Evolutionary conservation across 2,113 vertebrate species (phyloP), one percentile per base, ranked within the genome.

Genomic region (Accipiter virgatus): DNA sequence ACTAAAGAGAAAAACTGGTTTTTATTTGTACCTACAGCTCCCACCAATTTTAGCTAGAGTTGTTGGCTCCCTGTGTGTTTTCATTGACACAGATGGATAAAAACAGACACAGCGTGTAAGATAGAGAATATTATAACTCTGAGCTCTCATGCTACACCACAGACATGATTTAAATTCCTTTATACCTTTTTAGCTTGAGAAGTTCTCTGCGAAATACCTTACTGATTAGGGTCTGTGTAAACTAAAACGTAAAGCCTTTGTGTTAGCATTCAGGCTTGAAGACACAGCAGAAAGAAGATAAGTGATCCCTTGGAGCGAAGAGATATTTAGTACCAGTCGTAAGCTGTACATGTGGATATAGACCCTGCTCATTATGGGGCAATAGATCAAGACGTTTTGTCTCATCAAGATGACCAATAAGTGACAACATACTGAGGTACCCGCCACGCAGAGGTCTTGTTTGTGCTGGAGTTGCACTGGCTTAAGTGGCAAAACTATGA

Each of bases 21-120:
- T 96, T 80, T 93, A 70, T 89, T 91, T 97, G 86, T 95, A 95
- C 89, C 84, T 94, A 91, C 84, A 85, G 68, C 45, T 58, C 81
- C 53, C 70, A 65, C 18, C 79, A 87, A 50, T 87, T 95, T 73
- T 45, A 94, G 89, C 71, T 36, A 7, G 48, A 91, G 78, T 3
- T 94, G 70, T 70, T 94, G 81, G 86, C 62, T 96, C 67, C 52
- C 34, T 68, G 31, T 22, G 53, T 79, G 81, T 77, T 95, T 95
- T 68, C 91, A 36, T 42, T 92, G 80, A 79, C 91, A 86, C 56
- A 91, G 86, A 75, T 16, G 72, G 88, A 75, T 92, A 81, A 92
- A 96, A 93, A 43, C 77, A 96, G 90, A 86, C 4, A 65, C 40
- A 68, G 34, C 2, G 0, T n/a, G 13, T 50, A 74, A 68, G 43